These are phyloP conservation scores for Drosophila erecta DNA, from an alignment of 1,140 invertebrate genomes.

Conservation along the genomic window DNA sequence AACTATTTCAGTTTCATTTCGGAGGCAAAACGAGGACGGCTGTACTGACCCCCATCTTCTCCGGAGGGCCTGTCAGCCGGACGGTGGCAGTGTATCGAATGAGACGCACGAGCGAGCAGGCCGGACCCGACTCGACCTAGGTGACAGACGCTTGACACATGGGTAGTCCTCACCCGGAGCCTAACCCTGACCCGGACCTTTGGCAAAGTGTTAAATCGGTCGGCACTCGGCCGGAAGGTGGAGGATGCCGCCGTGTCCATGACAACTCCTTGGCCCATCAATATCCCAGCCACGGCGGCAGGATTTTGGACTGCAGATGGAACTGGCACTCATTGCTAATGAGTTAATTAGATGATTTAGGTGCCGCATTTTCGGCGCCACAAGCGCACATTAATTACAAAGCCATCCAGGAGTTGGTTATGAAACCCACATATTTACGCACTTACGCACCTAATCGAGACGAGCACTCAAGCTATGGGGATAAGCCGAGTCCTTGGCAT, in stretches of 20 bases:
- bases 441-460: not conserved
- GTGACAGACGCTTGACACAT: constrained; percentile 74
- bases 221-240: constrained; percentile 45
- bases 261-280: constrained; percentile 26
- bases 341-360: constrained; percentile 79
- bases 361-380: constrained; percentile 54
- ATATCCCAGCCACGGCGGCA: constrained; percentile 12
- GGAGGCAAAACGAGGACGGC: constrained; percentile 9
- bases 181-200: constrained; percentile 20
- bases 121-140: constrained; percentile 44
- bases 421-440: constrained; percentile 53
- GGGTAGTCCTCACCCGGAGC: constrained; percentile 38
- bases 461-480: constrained; percentile 1
- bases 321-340: constrained; percentile 55
- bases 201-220: constrained; percentile 60
- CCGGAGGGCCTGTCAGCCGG: constrained; percentile 15
- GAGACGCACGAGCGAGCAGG: constrained; percentile 70
- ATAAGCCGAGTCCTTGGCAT: constrained; percentile 34
- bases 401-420: constrained; percentile 25
- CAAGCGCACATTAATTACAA: constrained; percentile 65
- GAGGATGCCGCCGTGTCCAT: constrained; percentile 1
- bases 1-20: constrained; percentile 56
- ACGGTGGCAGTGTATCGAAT: constrained; percentile 41
- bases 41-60: not conserved
- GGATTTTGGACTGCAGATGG: constrained; percentile 4